A percentile compares a stretch with the other conserved stretches of the same genome.
Conservation (phyloP, 2,113 vertebrate species). For the human (Homo sapiens) region DNA sequence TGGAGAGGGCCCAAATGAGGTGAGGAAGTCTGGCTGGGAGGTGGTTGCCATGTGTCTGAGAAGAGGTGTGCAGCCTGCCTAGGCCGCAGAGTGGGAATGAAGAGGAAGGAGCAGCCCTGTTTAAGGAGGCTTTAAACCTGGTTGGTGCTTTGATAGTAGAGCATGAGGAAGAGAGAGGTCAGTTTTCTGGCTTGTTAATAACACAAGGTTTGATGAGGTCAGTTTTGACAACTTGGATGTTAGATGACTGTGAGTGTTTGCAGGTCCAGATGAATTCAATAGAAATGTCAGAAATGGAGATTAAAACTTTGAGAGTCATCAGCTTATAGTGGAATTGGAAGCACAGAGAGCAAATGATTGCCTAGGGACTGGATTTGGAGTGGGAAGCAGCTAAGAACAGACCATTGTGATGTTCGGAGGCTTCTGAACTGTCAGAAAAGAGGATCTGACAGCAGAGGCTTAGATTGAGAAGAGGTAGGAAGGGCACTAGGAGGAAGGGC, state of each 20-base stretch:
- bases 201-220: background rate
- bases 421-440: background rate
- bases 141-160: background rate
- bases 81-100: background rate
- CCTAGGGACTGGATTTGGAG: background rate
- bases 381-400: background rate
- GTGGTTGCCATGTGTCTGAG: background rate
- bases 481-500: too few species aligned
- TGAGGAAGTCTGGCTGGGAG: background rate
- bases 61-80: background rate
- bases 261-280: constrained; percentile 8
- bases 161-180: background rate
- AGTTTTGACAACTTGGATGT: background rate
- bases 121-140: background rate
- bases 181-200: background rate
- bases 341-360: background rate
- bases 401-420: background rate
- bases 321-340: background rate
- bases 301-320: background rate
- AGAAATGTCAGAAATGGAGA: background rate
- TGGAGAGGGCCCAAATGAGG: background rate
- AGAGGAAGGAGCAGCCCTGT: background rate
- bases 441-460: background rate
- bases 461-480: background rate
- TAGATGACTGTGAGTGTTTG: background rate